Base-by-base conservation (phyloP, 2,113 vertebrate species). In the Vulpes lagopus region DNA sequence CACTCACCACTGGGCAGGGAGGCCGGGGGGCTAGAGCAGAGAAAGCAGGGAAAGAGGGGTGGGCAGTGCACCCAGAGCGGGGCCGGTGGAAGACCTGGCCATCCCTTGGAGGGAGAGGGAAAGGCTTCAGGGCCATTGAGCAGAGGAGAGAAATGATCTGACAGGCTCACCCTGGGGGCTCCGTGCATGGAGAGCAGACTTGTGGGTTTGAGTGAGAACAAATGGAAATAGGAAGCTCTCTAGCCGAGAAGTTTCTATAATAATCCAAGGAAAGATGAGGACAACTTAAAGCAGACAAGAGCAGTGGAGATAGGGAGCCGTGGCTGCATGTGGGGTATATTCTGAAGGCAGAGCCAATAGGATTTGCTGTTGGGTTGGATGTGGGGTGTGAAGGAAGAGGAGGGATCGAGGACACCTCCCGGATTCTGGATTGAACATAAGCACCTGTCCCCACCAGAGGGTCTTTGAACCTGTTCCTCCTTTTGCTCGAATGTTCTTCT, bases 61-160 rank as follows among this genome's bases (percentile, higher is more conserved):
- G 17, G 64, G 20, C 3, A 3, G n/a, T 1, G 10, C 35, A 12
- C 32, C 67, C 32, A 25, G 25, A 35, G 2, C 1, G 0, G 0
- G 20, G 30, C 22, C 55, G 8, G 17, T 15, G 35, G 17, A 4
- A 43, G 55, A 62, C 6, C 35, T 3, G 49, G 15, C 25, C 11
- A 9, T n/a, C n/a, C 65, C 8, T 65, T 8, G 32, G 15, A 64
- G 53, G 22, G 55, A 64, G 8, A 49, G 0, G 3, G 38, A 23
- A 25, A 51, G 17, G 14, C 60, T 27, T 53, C 20, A 30, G 51
- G 20, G 25, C 32, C 11, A 15, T 11, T 0, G 59, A 23, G 16
- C 10, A 3, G 0, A 62, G 14, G 19, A 85, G 8, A 62, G 15
- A 49, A 51, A 3, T 8, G 9, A 22, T 16, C 10, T 30, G 27